These are phyloP conservation scores for human DNA, from an alignment of 2,113 vertebrate species.

Conservation along the genomic window DNA sequence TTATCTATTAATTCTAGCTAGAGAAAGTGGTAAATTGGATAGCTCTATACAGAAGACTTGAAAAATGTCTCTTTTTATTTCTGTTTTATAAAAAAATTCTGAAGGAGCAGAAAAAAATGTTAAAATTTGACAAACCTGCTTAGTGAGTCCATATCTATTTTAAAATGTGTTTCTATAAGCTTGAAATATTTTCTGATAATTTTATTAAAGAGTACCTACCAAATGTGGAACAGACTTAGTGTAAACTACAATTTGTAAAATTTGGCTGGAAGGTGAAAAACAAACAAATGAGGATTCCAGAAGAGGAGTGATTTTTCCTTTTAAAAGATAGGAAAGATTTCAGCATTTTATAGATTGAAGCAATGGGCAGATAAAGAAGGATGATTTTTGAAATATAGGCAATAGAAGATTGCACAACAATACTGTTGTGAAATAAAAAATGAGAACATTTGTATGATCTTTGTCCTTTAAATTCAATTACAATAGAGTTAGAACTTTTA, in stretches of 20 bases:
- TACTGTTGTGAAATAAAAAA: constrained; percentile 6
- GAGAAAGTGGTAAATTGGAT: not conserved
- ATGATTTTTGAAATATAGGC: not conserved
- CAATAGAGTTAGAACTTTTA: not conserved
- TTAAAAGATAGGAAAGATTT: not conserved
- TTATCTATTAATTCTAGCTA: not conserved
- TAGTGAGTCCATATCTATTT: constrained; percentile 16
- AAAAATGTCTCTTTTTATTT: not conserved
- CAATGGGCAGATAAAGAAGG: not conserved
- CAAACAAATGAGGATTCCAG: not conserved
- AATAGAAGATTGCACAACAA: not conserved
- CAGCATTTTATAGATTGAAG: not conserved
- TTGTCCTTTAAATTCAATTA: constrained; percentile 67
- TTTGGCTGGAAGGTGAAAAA: constrained; percentile 1
- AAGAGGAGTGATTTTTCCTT: not conserved
- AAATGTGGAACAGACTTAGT: not conserved
- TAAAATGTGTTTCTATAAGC: not conserved
- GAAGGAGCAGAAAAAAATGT: not conserved
- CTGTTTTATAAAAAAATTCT: not conserved
- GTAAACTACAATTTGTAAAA: not conserved
- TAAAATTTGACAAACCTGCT: not conserved
- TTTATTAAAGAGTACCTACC: not conserved
- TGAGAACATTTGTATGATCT: not conserved
- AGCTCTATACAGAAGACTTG: not conserved
- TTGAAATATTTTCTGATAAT: not conserved